Evolutionary conservation across 2,797 vertebrate genomes (phyloP).

Genomic region (Malurus splendens): DNA sequence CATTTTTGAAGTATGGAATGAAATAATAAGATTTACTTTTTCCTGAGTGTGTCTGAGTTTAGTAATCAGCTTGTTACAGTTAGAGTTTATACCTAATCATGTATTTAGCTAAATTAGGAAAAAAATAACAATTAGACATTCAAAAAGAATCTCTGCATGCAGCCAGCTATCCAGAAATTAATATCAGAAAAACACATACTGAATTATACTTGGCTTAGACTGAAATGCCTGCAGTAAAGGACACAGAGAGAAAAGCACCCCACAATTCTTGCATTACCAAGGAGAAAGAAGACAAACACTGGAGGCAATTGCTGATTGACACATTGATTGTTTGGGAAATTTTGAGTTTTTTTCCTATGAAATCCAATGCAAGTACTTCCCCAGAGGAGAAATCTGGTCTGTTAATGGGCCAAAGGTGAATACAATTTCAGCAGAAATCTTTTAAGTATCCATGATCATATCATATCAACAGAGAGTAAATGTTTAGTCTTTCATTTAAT

Average conservation of each 20-base stretch:
- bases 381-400: neutral
- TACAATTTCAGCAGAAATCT: neutral
- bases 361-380: neutral
- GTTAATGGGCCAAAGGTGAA: neutral
- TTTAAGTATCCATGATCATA: neutral
- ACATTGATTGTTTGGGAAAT: neutral
- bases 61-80: neutral
- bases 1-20: neutral
- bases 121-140: neutral
- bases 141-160: neutral
- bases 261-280: neutral
- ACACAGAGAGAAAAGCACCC: neutral
- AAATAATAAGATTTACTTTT: neutral
- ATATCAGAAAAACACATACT: neutral
- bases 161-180: neutral
- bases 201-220: neutral
- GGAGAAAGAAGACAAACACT: neutral
- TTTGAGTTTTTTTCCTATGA: neutral
- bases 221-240: neutral
- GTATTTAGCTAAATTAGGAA: neutral
- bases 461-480: neutral
- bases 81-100: neutral
- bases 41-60: neutral
- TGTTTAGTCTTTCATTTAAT: neutral
- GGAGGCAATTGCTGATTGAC: neutral